Evolutionary conservation across 2,888 invertebrate genomes (phyloP).

Genomic region (Reticulitermes lucifugus): DNA sequence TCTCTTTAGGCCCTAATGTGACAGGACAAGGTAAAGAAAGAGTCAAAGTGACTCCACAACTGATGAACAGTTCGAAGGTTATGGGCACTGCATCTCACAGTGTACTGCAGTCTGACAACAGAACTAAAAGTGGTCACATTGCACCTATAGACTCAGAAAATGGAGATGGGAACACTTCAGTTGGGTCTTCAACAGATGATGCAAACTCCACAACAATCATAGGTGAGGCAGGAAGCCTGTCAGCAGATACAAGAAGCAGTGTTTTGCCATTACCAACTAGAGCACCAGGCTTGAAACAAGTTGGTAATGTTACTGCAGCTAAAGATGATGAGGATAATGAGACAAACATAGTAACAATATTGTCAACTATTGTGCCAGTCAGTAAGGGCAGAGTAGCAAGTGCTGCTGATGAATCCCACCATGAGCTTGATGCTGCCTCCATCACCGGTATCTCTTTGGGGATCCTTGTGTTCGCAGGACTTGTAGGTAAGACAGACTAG

Average conservation of each 20-base stretch:
- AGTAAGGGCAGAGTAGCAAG: conserved; percentile 45
- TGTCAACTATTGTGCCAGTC: conserved; percentile 36
- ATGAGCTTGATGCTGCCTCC: conserved; percentile 68
- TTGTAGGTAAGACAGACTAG: conserved; percentile 61
- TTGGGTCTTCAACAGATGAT: neutral
- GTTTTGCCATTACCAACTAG: neutral
- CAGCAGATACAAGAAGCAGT: neutral
- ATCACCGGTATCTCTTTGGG: conserved; percentile 79
- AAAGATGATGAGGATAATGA: conserved; percentile 5
- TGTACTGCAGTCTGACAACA: neutral
- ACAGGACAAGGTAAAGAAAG: neutral
- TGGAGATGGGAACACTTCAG: neutral
- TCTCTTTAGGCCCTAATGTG: neutral
- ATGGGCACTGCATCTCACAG: neutral
- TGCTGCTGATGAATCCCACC: neutral
- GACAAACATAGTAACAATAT: conserved; percentile 24
- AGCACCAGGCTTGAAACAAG: neutral
- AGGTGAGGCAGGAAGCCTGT: neutral
- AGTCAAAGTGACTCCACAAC: neutral
- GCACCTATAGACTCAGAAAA: neutral
- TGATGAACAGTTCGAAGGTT: neutral
- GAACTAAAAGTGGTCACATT: neutral
- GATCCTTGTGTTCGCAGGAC: conserved; percentile 72
- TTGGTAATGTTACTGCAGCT: conserved; percentile 15
- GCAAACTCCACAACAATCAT: neutral